Evolutionary conservation across 2,113 vertebrate species (phyloP).

Genomic region (Arothron firmamentum): DNA sequence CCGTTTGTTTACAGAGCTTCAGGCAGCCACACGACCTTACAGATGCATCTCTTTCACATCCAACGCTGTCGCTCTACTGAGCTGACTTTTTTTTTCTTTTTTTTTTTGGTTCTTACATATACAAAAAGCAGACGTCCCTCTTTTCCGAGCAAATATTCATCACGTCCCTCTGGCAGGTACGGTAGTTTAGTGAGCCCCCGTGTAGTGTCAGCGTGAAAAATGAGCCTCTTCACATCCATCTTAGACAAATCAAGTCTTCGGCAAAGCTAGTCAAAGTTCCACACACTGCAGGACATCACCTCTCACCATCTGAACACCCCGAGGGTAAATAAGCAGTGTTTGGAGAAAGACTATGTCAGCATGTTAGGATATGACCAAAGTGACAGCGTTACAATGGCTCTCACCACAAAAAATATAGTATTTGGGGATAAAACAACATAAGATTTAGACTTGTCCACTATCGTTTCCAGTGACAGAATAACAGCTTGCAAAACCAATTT

Average conservation of each 20-base stretch:
- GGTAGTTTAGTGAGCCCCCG: slow-evolving; percentile 62
- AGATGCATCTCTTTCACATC: slow-evolving; percentile 64
- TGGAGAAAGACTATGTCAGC: slow-evolving; percentile 48
- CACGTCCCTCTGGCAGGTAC: slow-evolving; percentile 41
- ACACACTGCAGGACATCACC: slow-evolving; percentile 30
- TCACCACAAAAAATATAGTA: neutral
- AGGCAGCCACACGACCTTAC: slow-evolving; percentile 71
- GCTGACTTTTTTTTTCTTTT: slow-evolving; percentile 74
- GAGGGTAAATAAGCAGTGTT: slow-evolving; percentile 65
- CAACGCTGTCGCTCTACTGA: slow-evolving; percentile 47
- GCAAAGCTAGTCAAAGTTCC: slow-evolving; percentile 25
- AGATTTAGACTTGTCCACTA: too few relatives aligned
- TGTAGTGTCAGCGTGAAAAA: slow-evolving; percentile 66
- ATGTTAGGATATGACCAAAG: neutral
- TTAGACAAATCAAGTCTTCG: slow-evolving; percentile 51
- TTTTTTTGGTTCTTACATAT: slow-evolving; percentile 68
- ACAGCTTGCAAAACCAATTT: too few relatives aligned
- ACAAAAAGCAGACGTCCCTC: slow-evolving; percentile 64
- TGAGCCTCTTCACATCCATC: slow-evolving; percentile 42
- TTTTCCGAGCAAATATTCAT: slow-evolving; percentile 62
- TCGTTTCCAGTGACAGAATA: too few relatives aligned
- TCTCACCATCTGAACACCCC: too few relatives aligned
- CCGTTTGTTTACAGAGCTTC: slow-evolving; percentile 83
- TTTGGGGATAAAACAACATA: neutral
- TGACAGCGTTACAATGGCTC: neutral